Base-by-base conservation (phyloP, 2,888 invertebrate species). In the Drosophila phalerata region DNA sequence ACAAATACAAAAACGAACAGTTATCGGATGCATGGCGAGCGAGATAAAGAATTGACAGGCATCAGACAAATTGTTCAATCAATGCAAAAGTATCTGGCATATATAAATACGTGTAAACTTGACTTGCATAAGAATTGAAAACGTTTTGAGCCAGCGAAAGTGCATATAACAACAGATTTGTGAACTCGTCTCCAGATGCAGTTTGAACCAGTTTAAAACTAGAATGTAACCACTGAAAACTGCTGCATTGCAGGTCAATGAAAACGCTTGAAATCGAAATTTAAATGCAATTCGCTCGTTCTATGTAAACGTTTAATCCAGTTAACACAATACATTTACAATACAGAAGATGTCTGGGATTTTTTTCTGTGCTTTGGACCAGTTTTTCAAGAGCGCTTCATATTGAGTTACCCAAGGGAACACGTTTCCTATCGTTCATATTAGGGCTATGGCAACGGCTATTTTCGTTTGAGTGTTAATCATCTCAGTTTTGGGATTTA, bases 41-140 rank as follows among this genome's bases (percentile, higher is more conserved):
- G 68, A 72, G 56, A 73, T 62, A 73, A 63, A 70, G 40, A 74
- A 81, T 84, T 85, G 82, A 84, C 80, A 75, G 72, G 34, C 72
- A 53, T 49, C 17, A 57, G 37, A 63, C 40, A 45, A 56, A 84
- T 87, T 84, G 84, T 78, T 84, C 87, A 84, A 84, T 84, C 87
- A 84, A 84, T 85, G 87, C 82, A 81, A 69, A 84, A 68, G 43
- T 82, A 81, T 80, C 74, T 77, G 64, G 40, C 28, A 17, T 22
- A 45, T n/a, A 30, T 5, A 15, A 11, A 40, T 32, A 43, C 58
- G 66, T 69, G 68, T 70, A 70, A 61, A 64, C 47, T 62, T 47
- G 70, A 22, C 22, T 22, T 22, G 22, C 22, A 22, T 22, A 64
- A 40, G 65, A 83, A 81, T 79, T 83, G 77, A 72, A 64, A 65